phyloP scores from a whole-genome alignment of 2,113 vertebrate species.

The Chlorodrepanis virens region DNA sequence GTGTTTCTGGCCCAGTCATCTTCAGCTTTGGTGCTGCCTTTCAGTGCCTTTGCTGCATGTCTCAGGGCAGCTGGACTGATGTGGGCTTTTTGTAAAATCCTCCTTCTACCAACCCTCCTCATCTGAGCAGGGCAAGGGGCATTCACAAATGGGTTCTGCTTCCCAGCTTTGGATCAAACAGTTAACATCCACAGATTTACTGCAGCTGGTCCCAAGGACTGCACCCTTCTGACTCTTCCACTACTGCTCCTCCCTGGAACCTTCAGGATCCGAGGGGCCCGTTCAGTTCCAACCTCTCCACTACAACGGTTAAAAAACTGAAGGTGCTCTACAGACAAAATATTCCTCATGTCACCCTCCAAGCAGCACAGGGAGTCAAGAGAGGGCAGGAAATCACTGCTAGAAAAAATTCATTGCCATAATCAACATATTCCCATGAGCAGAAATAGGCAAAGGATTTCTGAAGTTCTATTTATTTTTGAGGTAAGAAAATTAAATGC shows the following conservation, averaged over 20 bases:
- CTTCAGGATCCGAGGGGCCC: background rate
- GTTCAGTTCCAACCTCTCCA: background rate
- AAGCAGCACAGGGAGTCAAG: background rate
- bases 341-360: background rate
- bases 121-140: background rate
- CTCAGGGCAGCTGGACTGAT: background rate
- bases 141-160: background rate
- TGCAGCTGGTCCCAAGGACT: background rate
- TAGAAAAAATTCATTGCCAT: background rate
- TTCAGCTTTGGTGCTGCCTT: background rate
- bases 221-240: background rate
- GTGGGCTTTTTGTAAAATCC: background rate
- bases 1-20: background rate
- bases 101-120: background rate
- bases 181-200: background rate
- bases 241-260: background rate
- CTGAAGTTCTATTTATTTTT: background rate
- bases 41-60: background rate
- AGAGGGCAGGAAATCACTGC: background rate
- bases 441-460: background rate
- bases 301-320: background rate
- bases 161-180: background rate
- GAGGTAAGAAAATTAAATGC: background rate
- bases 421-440: background rate
- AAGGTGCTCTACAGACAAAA: background rate